Conservation (phyloP, 2,113 vertebrate genomes). For the Hiodon alosoides region DNA sequence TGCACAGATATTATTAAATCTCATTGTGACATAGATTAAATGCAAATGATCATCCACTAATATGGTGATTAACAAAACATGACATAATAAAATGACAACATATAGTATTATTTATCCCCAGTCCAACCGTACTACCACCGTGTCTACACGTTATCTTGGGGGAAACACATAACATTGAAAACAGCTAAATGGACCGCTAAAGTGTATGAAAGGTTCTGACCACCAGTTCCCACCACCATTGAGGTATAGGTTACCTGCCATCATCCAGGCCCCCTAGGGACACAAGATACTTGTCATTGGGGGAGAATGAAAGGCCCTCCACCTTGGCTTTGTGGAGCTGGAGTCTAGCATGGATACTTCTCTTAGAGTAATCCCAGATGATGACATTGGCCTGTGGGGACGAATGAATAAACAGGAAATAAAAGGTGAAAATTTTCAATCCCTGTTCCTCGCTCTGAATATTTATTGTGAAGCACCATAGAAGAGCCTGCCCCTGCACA, state of each 20-base stretch:
- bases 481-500: too few relatives aligned
- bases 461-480: neutral
- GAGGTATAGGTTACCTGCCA: slow-evolving; percentile 63
- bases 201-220: neutral
- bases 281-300: slow-evolving; percentile 74
- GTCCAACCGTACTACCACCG: too few relatives aligned
- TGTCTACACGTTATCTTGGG: too few relatives aligned
- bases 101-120: too few relatives aligned
- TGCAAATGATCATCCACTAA: too few relatives aligned
- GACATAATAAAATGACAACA: too few relatives aligned
- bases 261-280: slow-evolving; percentile 85
- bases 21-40: too few relatives aligned
- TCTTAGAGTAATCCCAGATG: slow-evolving; percentile 74
- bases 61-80: too few relatives aligned
- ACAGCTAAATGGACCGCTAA: too few relatives aligned
- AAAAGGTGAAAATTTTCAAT: neutral
- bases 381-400: slow-evolving; percentile 73
- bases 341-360: slow-evolving; percentile 62
- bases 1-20: neutral
- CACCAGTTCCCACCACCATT: neutral
- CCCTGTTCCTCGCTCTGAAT: neutral
- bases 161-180: too few relatives aligned
- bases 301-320: slow-evolving; percentile 77
- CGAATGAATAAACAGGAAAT: slow-evolving; percentile 10
- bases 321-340: slow-evolving; percentile 78